Evolutionary conservation across 1,140 invertebrate genomes (phyloP).

Genomic region (Cydia strobilella): DNA sequence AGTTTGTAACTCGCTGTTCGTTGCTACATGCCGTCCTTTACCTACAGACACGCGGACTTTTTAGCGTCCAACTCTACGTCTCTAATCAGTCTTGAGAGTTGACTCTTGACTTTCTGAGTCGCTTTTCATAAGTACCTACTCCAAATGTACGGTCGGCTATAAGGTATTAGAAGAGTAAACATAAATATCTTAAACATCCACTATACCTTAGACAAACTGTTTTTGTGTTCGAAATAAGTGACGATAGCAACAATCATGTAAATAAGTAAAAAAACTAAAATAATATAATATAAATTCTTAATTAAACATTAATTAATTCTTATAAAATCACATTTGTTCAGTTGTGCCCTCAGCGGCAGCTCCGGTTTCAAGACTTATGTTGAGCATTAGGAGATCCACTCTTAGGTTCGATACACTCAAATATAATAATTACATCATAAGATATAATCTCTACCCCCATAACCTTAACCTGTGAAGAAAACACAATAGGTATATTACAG

Average conservation of each 20-base stretch:
- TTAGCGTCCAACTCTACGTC: background rate
- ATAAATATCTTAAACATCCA: background rate
- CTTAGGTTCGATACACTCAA: background rate
- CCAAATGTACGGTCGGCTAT: background rate
- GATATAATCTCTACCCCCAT: background rate
- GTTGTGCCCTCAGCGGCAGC: background rate
- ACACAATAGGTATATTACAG: background rate
- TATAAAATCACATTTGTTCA: constrained; percentile 11
- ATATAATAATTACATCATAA: background rate
- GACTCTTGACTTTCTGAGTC: background rate
- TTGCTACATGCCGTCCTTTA: background rate
- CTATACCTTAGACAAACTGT: background rate
- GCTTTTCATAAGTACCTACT: background rate
- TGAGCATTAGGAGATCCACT: background rate
- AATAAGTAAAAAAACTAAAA: background rate
- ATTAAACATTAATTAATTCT: constrained; percentile 12
- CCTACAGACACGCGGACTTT: background rate
- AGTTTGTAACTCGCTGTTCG: constrained; percentile 3
- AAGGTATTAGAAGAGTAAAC: background rate
- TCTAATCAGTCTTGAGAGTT: constrained; percentile 1
- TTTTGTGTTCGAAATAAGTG: background rate
- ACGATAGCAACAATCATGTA: background rate
- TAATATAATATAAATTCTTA: background rate
- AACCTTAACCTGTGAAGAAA: background rate
- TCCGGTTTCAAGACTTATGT: constrained; percentile 3